Evolutionary conservation across 2,797 vertebrate genomes (phyloP).

Genomic region (Enteromius paludinosus): DNA sequence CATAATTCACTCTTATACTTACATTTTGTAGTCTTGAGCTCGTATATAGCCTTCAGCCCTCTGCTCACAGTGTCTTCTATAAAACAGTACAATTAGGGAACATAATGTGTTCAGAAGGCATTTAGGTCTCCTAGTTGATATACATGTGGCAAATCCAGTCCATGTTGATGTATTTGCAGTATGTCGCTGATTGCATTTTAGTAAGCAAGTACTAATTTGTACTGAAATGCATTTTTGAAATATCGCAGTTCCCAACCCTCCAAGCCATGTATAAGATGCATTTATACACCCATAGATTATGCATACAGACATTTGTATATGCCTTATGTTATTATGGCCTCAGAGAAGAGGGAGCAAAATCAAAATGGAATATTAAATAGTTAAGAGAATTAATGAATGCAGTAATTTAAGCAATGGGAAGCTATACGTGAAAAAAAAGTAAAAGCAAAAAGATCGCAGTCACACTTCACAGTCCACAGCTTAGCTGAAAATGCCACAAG

Average conservation of each 20-base stretch:
- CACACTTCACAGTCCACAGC: background rate
- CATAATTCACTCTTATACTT: background rate
- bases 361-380: conserved; percentile 13
- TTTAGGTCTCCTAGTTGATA: background rate
- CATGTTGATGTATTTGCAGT: background rate
- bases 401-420: background rate
- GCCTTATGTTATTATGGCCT: background rate
- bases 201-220: background rate
- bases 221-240: background rate
- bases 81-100: background rate
- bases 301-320: background rate
- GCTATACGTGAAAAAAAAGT: background rate
- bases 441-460: background rate
- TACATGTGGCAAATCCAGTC: background rate
- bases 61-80: background rate
- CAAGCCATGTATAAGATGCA: background rate
- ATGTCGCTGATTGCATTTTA: background rate
- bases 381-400: conserved; percentile 23
- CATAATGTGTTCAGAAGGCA: background rate
- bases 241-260: background rate
- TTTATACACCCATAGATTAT: background rate
- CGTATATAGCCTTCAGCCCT: background rate
- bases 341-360: background rate
- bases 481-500: conserved; percentile 14
- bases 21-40: background rate